Conservation (phyloP, 2,113 vertebrate genomes). For the Nymphicus hollandicus region DNA sequence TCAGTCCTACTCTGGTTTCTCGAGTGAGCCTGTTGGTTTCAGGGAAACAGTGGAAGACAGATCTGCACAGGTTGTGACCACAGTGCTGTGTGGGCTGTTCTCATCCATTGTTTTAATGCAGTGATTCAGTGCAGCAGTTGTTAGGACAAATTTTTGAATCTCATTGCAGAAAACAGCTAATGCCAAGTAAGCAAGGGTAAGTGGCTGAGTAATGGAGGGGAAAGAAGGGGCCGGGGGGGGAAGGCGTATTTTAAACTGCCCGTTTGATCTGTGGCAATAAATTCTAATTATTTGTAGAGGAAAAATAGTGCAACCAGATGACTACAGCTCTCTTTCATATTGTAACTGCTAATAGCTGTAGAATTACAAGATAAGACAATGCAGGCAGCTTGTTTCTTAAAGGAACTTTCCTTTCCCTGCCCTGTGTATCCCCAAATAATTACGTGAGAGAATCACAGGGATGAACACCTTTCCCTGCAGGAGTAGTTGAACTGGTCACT, state of each 20-base stretch:
- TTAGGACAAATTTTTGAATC: background rate
- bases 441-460: background rate
- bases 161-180: background rate
- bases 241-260: background rate
- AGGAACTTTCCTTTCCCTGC: background rate
- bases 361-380: background rate
- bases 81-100: background rate
- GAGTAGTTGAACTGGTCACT: background rate
- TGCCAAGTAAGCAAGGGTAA: background rate
- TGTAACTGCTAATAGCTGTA: background rate
- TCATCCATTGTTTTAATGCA: background rate
- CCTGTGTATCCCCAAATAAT: background rate
- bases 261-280: background rate
- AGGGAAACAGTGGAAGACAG: background rate
- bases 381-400: background rate
- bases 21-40: background rate
- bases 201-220: background rate
- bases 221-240: background rate
- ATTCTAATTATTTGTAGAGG: background rate
- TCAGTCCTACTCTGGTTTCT: background rate
- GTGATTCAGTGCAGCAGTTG: background rate
- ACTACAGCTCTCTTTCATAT: background rate
- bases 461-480: background rate
- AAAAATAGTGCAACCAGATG: background rate
- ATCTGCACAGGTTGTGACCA: fast-evolving